Conservation (phyloP, 2,888 invertebrate genomes). For the Macrophya annulata region DNA sequence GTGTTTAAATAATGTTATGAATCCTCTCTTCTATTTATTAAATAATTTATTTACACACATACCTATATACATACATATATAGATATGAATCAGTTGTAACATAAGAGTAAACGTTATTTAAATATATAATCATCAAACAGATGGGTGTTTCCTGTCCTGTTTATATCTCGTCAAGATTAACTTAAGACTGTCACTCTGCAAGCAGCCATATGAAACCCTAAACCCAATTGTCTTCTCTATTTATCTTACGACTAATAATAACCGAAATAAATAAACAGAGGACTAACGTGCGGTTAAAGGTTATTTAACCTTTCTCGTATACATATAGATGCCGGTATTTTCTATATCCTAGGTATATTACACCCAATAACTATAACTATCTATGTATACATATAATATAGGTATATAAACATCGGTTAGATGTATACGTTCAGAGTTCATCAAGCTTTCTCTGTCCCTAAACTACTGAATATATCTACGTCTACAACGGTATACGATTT, state of each 20-base stretch:
- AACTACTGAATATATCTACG: too few species aligned
- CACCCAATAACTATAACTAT: too few species aligned
- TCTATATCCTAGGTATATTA: too few species aligned
- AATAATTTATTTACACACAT: conserved; percentile 25
- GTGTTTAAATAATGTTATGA: background rate
- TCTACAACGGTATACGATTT: too few species aligned
- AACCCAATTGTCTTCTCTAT: conserved; percentile 2
- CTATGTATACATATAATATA: background rate
- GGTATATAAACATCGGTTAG: background rate
- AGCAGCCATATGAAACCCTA: background rate
- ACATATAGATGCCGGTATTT: too few species aligned
- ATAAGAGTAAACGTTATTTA: background rate
- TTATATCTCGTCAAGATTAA: background rate
- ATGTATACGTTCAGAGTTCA: background rate
- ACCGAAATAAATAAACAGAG: background rate
- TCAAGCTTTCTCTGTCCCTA: background rate
- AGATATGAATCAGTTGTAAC: background rate
- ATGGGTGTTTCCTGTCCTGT: background rate
- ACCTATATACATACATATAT: conserved; percentile 26
- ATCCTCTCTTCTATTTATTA: background rate
- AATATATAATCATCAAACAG: background rate
- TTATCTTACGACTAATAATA: background rate
- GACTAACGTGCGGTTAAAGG: background rate
- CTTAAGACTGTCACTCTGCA: background rate
- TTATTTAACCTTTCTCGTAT: background rate